phyloP scores from a whole-genome alignment of 2,113 vertebrate species.

The Entomyzon cyanotis region DNA sequence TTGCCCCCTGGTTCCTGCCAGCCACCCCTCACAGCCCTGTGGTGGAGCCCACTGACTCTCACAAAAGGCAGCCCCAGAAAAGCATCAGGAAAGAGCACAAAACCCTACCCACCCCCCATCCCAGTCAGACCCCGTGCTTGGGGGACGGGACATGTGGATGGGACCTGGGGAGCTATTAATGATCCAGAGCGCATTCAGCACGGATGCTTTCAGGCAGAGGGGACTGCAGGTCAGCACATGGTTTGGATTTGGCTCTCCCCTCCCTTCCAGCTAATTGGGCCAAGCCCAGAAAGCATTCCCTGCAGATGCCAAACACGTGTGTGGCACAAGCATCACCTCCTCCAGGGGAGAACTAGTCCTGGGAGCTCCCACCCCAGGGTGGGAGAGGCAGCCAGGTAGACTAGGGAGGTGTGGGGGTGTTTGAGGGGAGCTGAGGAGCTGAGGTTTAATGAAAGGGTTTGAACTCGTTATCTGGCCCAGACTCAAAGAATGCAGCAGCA shows the following conservation, averaged over 20 bases:
- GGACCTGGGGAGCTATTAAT: conserved; percentile 13
- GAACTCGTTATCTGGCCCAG: not conserved
- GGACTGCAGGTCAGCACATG: conserved; percentile 57
- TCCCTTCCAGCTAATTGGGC: conserved; percentile 27
- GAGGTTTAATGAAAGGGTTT: not conserved
- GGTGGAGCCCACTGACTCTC: not conserved
- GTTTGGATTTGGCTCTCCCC: conserved; percentile 51
- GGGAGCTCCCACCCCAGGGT: not conserved
- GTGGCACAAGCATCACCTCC: not conserved
- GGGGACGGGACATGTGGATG: not conserved
- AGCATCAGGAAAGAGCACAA: not conserved
- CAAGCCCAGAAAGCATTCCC: not conserved
- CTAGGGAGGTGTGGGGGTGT: not conserved
- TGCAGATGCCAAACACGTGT: not conserved
- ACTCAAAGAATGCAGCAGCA: conserved; percentile 34
- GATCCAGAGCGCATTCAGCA: conserved; percentile 9
- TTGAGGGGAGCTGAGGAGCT: not conserved
- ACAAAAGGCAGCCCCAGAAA: not conserved
- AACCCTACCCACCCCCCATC: not conserved
- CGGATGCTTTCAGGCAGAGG: not conserved
- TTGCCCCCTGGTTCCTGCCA: rapidly evolving
- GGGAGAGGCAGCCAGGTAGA: not conserved
- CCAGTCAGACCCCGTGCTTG: not conserved
- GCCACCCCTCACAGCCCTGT: not conserved
- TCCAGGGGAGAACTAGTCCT: not conserved